A percentile compares a stretch with the other conserved stretches of the same genome.
phyloP scores from a whole-genome alignment of 2,888 invertebrate genomes.

The Salpingus planirostris region DNA sequence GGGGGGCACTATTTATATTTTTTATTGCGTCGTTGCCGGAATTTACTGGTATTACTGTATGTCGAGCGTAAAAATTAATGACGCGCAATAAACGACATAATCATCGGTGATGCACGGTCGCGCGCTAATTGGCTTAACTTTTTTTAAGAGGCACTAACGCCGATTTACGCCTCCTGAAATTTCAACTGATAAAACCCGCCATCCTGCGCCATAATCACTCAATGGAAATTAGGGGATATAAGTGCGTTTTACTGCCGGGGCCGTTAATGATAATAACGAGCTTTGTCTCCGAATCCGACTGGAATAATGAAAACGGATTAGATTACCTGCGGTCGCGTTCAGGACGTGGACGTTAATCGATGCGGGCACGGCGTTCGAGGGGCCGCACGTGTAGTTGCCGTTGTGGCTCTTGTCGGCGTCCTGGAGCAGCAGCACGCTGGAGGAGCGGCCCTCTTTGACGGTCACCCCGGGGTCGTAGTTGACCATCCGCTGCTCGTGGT shows the following conservation, averaged over 20 bases:
- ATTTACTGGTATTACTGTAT: too few relatives aligned
- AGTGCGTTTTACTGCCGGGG: too few relatives aligned
- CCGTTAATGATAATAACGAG: too few relatives aligned
- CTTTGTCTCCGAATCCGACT: too few relatives aligned
- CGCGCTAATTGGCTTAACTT: constrained; percentile 7
- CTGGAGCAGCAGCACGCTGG: constrained; percentile 59
- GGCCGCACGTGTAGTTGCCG: constrained; percentile 63
- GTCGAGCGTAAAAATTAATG: constrained; percentile 10
- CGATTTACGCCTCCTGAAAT: constrained; percentile 6
- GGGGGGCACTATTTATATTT: too few relatives aligned
- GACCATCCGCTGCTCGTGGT: constrained; percentile 53
- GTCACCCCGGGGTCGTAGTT: constrained; percentile 51
- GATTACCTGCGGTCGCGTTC: constrained; percentile 48
- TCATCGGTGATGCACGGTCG: constrained; percentile 7
- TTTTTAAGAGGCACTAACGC: constrained; percentile 4
- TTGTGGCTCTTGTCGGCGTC: constrained; percentile 54
- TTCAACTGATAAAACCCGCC: too few relatives aligned
- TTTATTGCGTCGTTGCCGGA: too few relatives aligned
- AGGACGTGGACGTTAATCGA: constrained; percentile 62
- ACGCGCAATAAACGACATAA: constrained; percentile 9
- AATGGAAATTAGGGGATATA: too few relatives aligned
- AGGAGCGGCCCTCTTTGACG: constrained; percentile 48
- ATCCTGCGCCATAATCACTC: too few relatives aligned
- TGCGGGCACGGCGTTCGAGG: constrained; percentile 56
- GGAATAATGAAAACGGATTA: too few relatives aligned